Conservation (phyloP, 2,888 invertebrate genomes). For the Platynereis dumerilii region DNA sequence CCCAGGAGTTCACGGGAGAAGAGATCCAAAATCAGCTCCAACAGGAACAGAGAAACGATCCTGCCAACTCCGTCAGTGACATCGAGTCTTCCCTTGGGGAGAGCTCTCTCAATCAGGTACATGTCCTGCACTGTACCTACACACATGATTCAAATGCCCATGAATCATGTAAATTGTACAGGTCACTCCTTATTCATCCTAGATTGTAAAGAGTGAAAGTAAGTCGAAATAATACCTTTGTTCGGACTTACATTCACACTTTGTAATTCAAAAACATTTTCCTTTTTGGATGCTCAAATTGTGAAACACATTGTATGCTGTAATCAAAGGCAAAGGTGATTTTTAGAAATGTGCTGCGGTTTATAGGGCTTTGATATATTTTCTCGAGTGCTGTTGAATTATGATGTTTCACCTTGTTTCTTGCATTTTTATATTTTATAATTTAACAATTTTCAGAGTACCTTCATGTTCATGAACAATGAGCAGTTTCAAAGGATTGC, state of each 20-base stretch:
- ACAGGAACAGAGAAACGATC: conserved; percentile 11
- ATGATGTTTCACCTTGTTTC: no score
- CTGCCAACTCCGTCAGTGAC: conserved; percentile 39
- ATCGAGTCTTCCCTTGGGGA: conserved; percentile 53
- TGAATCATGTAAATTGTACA: no score
- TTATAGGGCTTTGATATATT: no score
- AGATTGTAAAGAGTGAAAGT: background rate
- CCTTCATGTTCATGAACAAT: conserved; percentile 57
- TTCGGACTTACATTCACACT: background rate
- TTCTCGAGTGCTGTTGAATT: no score
- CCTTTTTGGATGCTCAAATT: no score
- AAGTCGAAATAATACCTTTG: background rate
- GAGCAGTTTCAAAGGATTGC: conserved; percentile 53
- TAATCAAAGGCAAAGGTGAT: no score
- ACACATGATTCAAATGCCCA: no score
- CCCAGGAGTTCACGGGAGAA: conserved; percentile 47
- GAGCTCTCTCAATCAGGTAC: conserved; percentile 57
- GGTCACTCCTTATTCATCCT: no score
- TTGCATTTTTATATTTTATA: no score
- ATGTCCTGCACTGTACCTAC: no score
- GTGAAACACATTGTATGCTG: no score
- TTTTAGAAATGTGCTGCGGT: no score
- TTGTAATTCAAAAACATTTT: background rate
- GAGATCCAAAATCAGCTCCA: conserved; percentile 5
- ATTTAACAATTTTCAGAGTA: conserved; percentile 45